These are phyloP conservation scores for Orycteropus afer DNA, from an alignment of 2,113 vertebrate species.

Conservation along the genomic window DNA sequence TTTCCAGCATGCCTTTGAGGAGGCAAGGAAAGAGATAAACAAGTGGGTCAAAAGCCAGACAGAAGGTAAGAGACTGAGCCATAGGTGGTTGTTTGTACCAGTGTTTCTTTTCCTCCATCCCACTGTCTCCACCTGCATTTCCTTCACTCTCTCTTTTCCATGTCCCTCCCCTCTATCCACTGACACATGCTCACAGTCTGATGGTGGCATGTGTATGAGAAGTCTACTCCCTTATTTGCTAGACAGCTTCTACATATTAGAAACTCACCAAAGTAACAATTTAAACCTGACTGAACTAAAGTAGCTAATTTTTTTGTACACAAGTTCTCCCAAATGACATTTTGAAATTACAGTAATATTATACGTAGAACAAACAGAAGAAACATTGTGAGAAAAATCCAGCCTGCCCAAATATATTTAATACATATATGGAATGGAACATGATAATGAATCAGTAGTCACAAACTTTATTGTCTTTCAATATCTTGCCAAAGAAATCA, in stretches of 20 bases:
- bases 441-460: not conserved
- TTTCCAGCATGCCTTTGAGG: conserved; percentile 87
- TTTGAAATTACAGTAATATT: not conserved
- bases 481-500: not conserved
- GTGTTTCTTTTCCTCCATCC: not conserved
- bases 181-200: accelerated
- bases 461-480: not conserved
- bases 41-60: conserved; percentile 94
- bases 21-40: conserved; percentile 90
- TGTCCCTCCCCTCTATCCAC: not conserved
- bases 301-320: not conserved
- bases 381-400: not conserved
- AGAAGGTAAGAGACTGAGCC: conserved; percentile 85
- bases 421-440: not conserved
- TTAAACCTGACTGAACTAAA: not conserved
- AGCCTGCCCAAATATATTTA: not conserved
- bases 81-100: not conserved
- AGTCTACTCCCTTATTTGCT: no score
- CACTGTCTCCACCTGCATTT: accelerated
- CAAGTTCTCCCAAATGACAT: not conserved
- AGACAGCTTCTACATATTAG: not conserved
- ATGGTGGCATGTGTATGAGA: not conserved
- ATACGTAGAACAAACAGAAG: not conserved
- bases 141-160: not conserved
- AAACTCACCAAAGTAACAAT: not conserved